phyloP scores from a whole-genome alignment of 2,797 vertebrate species.

The Paratrypauchen microcephalus region DNA sequence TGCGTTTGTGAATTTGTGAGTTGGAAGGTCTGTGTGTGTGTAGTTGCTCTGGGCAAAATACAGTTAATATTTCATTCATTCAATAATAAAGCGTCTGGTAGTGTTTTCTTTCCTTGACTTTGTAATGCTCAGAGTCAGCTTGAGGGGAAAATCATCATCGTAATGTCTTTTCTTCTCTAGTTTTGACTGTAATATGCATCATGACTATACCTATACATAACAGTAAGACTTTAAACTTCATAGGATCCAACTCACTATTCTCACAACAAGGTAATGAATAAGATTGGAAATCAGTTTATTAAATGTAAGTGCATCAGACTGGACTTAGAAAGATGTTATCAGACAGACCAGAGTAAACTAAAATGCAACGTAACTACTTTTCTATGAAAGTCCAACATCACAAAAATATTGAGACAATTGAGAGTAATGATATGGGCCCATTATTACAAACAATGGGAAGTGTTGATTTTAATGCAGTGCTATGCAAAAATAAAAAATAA shows the following conservation, averaged over 20 bases:
- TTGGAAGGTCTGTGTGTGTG: constrained; percentile 3
- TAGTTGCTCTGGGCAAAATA: constrained; percentile 25
- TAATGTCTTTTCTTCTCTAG: too few species aligned
- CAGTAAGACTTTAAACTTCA: too few species aligned
- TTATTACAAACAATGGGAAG: not conserved
- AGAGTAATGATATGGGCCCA: not conserved
- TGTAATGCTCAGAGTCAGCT: not conserved
- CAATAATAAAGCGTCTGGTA: constrained; percentile 27
- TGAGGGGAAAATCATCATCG: not conserved
- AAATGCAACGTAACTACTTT: not conserved
- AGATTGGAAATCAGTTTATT: too few species aligned
- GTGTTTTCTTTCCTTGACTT: constrained; percentile 4
- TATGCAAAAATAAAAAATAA: not conserved
- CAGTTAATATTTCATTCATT: constrained; percentile 25
- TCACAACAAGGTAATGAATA: too few species aligned
- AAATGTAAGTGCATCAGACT: not conserved
- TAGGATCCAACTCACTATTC: too few species aligned
- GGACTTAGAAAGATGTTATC: not conserved
- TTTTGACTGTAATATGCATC: too few species aligned
- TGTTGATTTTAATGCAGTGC: not conserved
- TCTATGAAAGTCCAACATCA: not conserved
- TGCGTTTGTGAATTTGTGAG: not conserved
- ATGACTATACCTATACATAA: too few species aligned
- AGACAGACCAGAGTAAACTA: not conserved
- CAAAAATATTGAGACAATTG: not conserved